A percentile compares a stretch with the other conserved stretches of the same genome.
phyloP scores from a whole-genome alignment of 92 coral and sea anemone genomes.

The Plumapathes pennacea region DNA sequence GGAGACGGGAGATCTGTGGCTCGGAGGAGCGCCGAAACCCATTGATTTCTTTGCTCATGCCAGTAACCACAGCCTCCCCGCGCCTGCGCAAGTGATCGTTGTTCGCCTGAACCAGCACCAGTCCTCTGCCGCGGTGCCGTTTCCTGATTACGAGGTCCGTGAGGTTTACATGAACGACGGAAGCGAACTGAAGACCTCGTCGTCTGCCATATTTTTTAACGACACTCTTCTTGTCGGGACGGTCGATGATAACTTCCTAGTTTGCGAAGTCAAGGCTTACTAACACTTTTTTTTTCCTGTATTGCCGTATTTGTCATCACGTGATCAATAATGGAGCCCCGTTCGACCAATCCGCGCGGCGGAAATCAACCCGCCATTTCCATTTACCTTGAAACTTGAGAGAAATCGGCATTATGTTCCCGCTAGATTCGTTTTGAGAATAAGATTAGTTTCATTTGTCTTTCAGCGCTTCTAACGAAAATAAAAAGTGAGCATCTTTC shows the following conservation, averaged over 20 bases:
- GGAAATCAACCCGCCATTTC: too few species aligned
- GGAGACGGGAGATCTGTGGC: slow-evolving; percentile 14
- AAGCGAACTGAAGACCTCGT: slow-evolving; percentile 3
- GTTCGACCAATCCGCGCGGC: too few species aligned
- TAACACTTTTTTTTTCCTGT: too few species aligned
- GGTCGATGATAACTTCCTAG: background rate
- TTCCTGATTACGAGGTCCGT: slow-evolving; percentile 4
- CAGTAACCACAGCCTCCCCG: background rate
- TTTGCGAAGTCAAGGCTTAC: background rate
- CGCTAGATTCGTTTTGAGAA: too few species aligned
- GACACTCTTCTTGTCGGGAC: slow-evolving; percentile 3
- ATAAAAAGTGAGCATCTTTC: too few species aligned
- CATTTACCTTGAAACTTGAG: too few species aligned
- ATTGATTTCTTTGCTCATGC: background rate
- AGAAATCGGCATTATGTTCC: too few species aligned
- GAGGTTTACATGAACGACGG: slow-evolving; percentile 17
- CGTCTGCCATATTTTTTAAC: background rate
- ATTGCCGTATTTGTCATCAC: too few species aligned
- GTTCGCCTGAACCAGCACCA: background rate
- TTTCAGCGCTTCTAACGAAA: too few species aligned
- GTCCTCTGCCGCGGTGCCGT: background rate
- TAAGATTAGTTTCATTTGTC: too few species aligned
- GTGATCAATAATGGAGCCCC: too few species aligned
- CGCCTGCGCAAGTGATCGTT: slow-evolving; percentile 1
- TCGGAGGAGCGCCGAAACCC: background rate